Percentiles rank a stretch among this genome's conserved stretches.
These are phyloP conservation scores for Anticlea derivata DNA, from an alignment of 2,888 invertebrate species.

Conservation along the genomic window DNA sequence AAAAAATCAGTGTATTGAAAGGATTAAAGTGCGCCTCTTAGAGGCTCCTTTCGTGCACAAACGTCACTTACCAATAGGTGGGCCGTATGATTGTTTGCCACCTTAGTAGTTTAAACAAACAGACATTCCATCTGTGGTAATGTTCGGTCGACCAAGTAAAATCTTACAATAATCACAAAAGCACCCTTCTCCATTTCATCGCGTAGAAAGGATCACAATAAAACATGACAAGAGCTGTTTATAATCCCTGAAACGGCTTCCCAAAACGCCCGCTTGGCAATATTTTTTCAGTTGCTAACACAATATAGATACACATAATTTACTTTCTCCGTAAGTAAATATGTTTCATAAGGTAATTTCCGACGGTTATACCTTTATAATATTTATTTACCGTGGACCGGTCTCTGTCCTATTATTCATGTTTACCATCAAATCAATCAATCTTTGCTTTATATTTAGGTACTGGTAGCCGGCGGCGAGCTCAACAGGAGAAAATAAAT, in stretches of 20 bases:
- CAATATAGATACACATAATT: not conserved
- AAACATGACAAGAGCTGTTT: conserved; percentile 4
- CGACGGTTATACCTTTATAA: conserved; percentile 4
- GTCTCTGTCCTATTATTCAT: conserved; percentile 51
- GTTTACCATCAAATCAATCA: conserved; percentile 76
- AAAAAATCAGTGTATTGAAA: too few relatives aligned
- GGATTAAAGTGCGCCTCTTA: too few relatives aligned
- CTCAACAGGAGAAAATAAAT: conserved; percentile 72
- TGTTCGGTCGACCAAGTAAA: too few relatives aligned
- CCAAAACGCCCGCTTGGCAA: not conserved
- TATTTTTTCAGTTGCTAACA: conserved; percentile 6
- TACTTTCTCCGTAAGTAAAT: not conserved
- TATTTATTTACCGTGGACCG: conserved; percentile 16
- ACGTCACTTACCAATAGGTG: too few relatives aligned
- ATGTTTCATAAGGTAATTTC: conserved; percentile 6
- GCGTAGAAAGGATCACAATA: conserved; percentile 3
- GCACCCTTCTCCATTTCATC: not conserved
- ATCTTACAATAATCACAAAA: too few relatives aligned
- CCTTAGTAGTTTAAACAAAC: too few relatives aligned
- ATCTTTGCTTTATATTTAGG: conserved; percentile 75
- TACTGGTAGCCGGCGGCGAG: conserved; percentile 53
- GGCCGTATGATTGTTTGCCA: too few relatives aligned
- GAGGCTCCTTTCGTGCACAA: too few relatives aligned
- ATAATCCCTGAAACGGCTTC: not conserved
- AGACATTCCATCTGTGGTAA: too few relatives aligned